Conservation (phyloP, 2,113 vertebrate genomes). For the Gadus chalcogrammus region DNA sequence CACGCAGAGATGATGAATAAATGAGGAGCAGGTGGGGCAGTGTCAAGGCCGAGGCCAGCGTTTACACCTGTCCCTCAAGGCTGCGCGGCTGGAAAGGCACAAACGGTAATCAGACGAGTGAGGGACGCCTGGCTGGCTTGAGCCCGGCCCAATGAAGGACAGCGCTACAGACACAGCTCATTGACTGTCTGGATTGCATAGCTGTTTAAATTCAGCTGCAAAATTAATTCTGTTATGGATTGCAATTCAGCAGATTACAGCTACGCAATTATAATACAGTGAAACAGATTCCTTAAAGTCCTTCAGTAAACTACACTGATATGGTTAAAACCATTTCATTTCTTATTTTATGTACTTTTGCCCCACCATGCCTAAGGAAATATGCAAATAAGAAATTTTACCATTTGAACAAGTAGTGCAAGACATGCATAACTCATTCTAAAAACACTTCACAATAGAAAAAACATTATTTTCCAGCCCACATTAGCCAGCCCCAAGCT, state of each 20-base stretch:
- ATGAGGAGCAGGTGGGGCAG: constrained; percentile 58
- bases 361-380: background rate
- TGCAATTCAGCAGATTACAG: no score
- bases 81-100: constrained; percentile 60
- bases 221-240: no score
- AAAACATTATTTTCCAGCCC: constrained; percentile 10
- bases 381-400: background rate
- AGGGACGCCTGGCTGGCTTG: constrained; percentile 40
- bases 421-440: no score
- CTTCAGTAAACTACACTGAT: no score
- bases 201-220: no score
- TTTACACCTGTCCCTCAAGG: constrained; percentile 79
- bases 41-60: constrained; percentile 72
- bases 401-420: background rate
- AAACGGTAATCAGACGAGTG: constrained; percentile 58
- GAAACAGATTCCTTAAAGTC: no score
- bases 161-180: background rate
- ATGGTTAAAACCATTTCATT: no score
- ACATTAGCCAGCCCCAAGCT: constrained; percentile 52
- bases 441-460: no score
- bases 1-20: constrained; percentile 63
- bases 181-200: background rate
- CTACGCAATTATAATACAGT: no score
- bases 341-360: background rate
- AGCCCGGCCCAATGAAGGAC: background rate